Conservation (phyloP, 1,140 invertebrate genomes). For the Pseudomyrmex sp. region DNA sequence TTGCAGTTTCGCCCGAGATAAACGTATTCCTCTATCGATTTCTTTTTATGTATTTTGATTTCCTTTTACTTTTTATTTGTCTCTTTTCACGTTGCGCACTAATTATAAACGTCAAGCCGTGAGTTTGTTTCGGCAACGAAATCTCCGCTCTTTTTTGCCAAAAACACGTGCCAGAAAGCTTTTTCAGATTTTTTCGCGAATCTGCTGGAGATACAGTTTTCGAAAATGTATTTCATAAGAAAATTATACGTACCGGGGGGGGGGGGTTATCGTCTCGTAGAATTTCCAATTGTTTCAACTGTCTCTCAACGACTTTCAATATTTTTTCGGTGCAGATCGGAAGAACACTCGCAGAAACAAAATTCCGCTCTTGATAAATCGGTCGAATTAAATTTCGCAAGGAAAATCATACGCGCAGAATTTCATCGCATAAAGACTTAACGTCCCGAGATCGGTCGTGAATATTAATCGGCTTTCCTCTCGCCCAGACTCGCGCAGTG, state of each 20-base stretch:
- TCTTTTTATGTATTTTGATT: slow-evolving; percentile 29
- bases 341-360: slow-evolving; percentile 24
- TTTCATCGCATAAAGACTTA: slow-evolving; percentile 56
- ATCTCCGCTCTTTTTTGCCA: slow-evolving; percentile 28
- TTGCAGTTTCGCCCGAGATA: slow-evolving; percentile 31
- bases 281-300: slow-evolving; percentile 17
- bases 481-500: slow-evolving; percentile 23
- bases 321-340: slow-evolving; percentile 23
- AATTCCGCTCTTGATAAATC: slow-evolving; percentile 47
- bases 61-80: slow-evolving; percentile 40
- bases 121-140: slow-evolving; percentile 21
- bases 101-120: slow-evolving; percentile 34
- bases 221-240: slow-evolving; percentile 30
- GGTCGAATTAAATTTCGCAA: slow-evolving; percentile 52
- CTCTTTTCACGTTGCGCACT: slow-evolving; percentile 11
- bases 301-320: slow-evolving; percentile 8
- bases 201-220: slow-evolving; percentile 4
- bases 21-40: slow-evolving; percentile 2
- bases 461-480: slow-evolving; percentile 58
- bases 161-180: neutral
- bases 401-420: slow-evolving; percentile 57
- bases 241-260: slow-evolving; percentile 6
- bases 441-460: slow-evolving; percentile 53
- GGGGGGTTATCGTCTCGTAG: slow-evolving; percentile 5
- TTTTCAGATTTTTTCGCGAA: slow-evolving; percentile 29